Conservation (phyloP, 2,797 vertebrate species). For the Spizella passerina region DNA sequence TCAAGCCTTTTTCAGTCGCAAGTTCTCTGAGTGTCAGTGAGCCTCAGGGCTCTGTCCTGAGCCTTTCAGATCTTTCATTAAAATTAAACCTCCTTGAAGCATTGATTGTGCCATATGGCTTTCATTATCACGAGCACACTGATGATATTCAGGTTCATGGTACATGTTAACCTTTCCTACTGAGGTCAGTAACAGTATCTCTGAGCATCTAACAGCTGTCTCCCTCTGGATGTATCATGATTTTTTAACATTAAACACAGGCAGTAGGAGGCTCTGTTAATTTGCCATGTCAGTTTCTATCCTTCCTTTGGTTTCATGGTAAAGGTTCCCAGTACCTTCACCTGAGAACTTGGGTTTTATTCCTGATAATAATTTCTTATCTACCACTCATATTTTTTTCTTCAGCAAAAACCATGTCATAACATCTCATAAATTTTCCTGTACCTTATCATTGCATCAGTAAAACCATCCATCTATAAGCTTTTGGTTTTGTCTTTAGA, state of each 20-base stretch:
- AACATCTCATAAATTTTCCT: slow-evolving; percentile 63
- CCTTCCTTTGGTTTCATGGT: background rate
- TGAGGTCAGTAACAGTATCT: slow-evolving; percentile 67
- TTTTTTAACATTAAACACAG: slow-evolving; percentile 61
- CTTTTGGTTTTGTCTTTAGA: slow-evolving; percentile 11
- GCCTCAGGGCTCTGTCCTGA: background rate
- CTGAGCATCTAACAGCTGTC: slow-evolving; percentile 50
- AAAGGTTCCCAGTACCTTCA: background rate
- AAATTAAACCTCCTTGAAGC: slow-evolving; percentile 51
- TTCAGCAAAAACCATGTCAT: slow-evolving; percentile 36
- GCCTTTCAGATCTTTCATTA: slow-evolving; percentile 55
- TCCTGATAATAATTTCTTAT: slow-evolving; percentile 31
- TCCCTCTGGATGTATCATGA: slow-evolving; percentile 35
- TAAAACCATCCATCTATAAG: background rate
- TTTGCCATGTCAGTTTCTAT: slow-evolving; percentile 19
- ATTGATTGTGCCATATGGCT: slow-evolving; percentile 60
- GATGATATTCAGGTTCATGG: slow-evolving; percentile 61
- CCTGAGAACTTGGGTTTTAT: background rate
- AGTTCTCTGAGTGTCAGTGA: background rate
- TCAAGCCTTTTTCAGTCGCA: background rate
- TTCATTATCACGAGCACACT: slow-evolving; percentile 41
- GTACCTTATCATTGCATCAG: background rate
- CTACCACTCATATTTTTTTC: background rate
- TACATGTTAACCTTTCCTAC: slow-evolving; percentile 66
- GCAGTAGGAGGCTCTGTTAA: slow-evolving; percentile 42